Conservation (phyloP, 2,888 invertebrate genomes). For the Papilio protenor region DNA sequence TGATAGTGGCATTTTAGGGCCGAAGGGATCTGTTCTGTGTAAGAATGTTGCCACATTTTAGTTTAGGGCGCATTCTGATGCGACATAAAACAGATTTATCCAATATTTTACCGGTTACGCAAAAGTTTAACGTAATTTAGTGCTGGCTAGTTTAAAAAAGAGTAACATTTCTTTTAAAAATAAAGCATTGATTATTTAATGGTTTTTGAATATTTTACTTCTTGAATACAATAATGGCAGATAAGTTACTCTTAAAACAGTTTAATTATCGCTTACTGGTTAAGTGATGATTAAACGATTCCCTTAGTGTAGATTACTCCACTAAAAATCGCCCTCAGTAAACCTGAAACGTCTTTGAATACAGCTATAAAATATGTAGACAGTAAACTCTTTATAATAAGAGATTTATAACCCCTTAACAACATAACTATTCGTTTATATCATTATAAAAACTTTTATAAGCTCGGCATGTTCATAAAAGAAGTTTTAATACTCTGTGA, state of each 20-base stretch:
- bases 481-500: not conserved
- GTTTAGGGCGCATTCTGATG: conserved; percentile 8
- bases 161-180: not conserved
- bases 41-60: conserved; percentile 29
- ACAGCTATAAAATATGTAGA: not conserved
- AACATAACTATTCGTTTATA: not conserved
- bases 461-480: conserved; percentile 4
- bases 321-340: not conserved
- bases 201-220: too few species aligned
- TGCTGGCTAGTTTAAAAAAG: not conserved
- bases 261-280: too few species aligned
- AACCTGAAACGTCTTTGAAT: not conserved
- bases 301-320: not conserved
- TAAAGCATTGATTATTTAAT: not conserved
- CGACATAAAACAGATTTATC: conserved; percentile 33
- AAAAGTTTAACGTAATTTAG: not conserved
- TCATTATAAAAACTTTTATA: not conserved
- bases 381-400: not conserved
- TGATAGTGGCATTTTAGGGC: conserved; percentile 33
- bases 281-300: too few species aligned
- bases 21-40: conserved; percentile 32
- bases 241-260: not conserved
- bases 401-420: not conserved
- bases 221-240: not conserved
- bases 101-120: not conserved